Percentiles rank a stretch among this genome's conserved stretches.
Conservation (phyloP, 2,113 vertebrate species). For the Coracopsis vasa region DNA sequence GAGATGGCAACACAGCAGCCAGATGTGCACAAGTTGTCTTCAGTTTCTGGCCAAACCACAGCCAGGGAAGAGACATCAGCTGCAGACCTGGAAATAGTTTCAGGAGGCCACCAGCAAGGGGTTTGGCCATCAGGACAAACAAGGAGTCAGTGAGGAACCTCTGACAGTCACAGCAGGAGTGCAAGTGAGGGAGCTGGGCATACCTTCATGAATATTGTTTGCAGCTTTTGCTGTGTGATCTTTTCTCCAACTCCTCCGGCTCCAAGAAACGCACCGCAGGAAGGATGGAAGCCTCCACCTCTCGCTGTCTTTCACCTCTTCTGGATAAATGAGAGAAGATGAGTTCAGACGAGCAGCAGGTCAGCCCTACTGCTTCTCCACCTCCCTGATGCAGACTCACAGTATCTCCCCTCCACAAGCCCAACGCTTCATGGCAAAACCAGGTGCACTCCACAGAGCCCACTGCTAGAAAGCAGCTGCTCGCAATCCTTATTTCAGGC, state of each 20-base stretch:
- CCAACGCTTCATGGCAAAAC: neutral
- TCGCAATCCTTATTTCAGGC: neutral
- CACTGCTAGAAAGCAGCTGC: neutral
- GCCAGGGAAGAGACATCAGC: neutral
- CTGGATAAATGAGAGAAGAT: neutral
- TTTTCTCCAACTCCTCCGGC: slow-evolving; percentile 9
- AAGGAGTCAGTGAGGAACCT: neutral
- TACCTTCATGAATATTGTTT: slow-evolving; percentile 24
- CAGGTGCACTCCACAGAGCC: neutral
- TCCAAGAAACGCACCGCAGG: slow-evolving; percentile 42
- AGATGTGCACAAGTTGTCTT: neutral
- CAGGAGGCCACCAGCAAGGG: neutral
- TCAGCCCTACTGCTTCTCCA: neutral
- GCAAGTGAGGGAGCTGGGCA: neutral
- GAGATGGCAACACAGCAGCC: neutral
- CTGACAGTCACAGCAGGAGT: neutral
- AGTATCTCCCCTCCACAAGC: neutral
- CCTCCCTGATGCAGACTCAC: neutral
- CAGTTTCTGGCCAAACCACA: neutral
- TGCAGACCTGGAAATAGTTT: neutral
- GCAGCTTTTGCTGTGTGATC: neutral
- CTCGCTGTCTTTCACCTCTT: neutral
- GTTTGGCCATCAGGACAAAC: neutral
- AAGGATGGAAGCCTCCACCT: slow-evolving; percentile 40
- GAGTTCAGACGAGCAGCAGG: neutral